Evolutionary conservation across 1,140 invertebrate genomes (phyloP).

Genomic region (Drosophila eugracilis): DNA sequence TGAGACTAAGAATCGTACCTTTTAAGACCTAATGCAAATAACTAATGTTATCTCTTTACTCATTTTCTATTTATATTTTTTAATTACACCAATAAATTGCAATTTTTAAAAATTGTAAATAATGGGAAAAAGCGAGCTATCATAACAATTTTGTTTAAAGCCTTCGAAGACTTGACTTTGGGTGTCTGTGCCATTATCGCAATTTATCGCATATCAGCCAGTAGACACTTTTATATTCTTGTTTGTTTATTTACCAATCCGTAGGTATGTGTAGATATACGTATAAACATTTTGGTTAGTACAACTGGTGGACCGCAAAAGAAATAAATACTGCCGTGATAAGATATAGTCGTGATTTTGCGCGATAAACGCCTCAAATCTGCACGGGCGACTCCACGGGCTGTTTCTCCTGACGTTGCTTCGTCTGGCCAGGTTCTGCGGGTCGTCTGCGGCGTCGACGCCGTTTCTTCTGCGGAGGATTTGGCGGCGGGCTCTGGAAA

Average conservation of each 20-base stretch:
- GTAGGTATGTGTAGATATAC: conserved; percentile 12
- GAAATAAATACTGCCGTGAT: conserved; percentile 64
- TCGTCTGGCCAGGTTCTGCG: conserved; percentile 38
- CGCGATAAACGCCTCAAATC: conserved; percentile 51
- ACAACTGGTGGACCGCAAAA: conserved; percentile 26
- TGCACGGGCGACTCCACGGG: conserved; percentile 72
- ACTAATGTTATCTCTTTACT: no score
- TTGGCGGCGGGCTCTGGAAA: conserved; percentile 68
- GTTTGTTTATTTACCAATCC: conserved; percentile 47
- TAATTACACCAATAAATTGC: no score
- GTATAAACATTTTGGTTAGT: conserved; percentile 35
- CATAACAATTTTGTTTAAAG: no score
- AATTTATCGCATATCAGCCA: conserved; percentile 32
- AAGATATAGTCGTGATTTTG: conserved; percentile 51
- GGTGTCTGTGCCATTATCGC: conserved; percentile 6
- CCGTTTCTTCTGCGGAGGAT: conserved; percentile 65
- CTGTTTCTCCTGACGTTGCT: conserved; percentile 33
- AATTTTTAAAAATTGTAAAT: no score
- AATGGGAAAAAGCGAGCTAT: no score
- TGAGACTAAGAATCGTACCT: no score
- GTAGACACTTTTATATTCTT: conserved; percentile 39
- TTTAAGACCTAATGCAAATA: no score
- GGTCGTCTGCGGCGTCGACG: conserved; percentile 58
- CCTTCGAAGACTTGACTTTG: conserved; percentile 8
- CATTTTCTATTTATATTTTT: no score